Percentiles rank a stretch among this genome's conserved stretches.
Conservation (phyloP, 2,888 invertebrate species). For the Gari tellinella region DNA sequence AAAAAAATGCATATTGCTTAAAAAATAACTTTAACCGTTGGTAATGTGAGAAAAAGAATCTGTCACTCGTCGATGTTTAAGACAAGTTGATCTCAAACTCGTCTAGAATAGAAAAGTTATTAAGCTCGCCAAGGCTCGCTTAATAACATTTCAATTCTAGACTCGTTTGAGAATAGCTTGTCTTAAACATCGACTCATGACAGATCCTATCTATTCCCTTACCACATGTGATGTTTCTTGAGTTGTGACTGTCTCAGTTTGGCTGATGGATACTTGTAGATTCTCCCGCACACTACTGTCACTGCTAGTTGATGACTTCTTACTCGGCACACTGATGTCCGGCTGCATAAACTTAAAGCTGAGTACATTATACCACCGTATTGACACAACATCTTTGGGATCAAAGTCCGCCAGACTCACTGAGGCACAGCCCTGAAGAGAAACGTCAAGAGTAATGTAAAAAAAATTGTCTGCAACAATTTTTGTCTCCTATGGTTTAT, state of each 20-base stretch:
- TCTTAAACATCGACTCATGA: no score
- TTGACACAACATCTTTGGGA: slow-evolving; percentile 91
- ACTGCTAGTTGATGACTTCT: slow-evolving; percentile 9
- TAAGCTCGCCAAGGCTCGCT: no score
- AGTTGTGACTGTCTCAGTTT: background rate
- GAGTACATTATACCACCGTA: slow-evolving; percentile 98
- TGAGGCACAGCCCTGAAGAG: slow-evolving; percentile 94
- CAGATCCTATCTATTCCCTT: no score
- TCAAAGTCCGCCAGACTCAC: slow-evolving; percentile 98
- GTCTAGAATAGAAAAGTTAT: no score
- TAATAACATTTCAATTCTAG: no score
- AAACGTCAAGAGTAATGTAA: background rate
- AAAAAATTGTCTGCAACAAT: background rate
- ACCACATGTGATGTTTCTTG: background rate
- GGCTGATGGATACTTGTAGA: background rate
- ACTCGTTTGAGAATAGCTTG: no score
- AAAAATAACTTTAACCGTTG: no score
- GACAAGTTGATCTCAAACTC: no score
- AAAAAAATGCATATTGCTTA: no score
- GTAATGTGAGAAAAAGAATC: no score
- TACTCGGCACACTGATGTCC: slow-evolving; percentile 65
- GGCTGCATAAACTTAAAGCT: slow-evolving; percentile 91
- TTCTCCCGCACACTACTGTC: slow-evolving; percentile 1
- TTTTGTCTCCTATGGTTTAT: no score
- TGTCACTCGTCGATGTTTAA: no score